Conservation (phyloP, 2,888 invertebrate genomes). For the Dynastes hyllus region DNA sequence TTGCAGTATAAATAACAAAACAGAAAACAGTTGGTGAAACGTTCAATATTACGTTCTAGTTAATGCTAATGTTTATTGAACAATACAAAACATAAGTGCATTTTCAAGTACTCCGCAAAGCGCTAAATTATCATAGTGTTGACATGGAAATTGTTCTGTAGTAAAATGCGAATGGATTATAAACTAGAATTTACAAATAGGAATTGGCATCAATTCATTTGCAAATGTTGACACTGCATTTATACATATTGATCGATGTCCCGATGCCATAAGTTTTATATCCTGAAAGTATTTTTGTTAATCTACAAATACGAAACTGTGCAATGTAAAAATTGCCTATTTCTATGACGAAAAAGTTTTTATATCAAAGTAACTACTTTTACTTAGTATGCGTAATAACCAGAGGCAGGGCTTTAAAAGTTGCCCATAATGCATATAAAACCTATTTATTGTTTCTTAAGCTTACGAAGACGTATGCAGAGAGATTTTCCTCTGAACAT, state of each 20-base stretch:
- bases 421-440: not conserved
- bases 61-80: not conserved
- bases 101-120: conserved; percentile 5
- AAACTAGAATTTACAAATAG: conserved; percentile 29
- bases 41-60: too few relatives aligned
- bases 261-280: too few relatives aligned
- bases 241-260: not conserved
- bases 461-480: not conserved
- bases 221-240: not conserved
- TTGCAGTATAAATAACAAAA: too few relatives aligned
- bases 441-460: not conserved
- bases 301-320: too few relatives aligned
- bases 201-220: not conserved
- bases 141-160: not conserved
- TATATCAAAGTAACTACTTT: too few relatives aligned
- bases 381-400: too few relatives aligned
- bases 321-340: too few relatives aligned
- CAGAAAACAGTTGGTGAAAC: too few relatives aligned
- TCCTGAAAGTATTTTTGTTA: too few relatives aligned
- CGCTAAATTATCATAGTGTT: not conserved
- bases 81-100: not conserved
- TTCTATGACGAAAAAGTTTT: too few relatives aligned
- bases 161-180: conserved; percentile 29
- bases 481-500: not conserved
- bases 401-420: too few relatives aligned